These are phyloP conservation scores for Epinephelus lanceolatus DNA, from an alignment of 2,113 vertebrate genomes.

Conservation along the genomic window DNA sequence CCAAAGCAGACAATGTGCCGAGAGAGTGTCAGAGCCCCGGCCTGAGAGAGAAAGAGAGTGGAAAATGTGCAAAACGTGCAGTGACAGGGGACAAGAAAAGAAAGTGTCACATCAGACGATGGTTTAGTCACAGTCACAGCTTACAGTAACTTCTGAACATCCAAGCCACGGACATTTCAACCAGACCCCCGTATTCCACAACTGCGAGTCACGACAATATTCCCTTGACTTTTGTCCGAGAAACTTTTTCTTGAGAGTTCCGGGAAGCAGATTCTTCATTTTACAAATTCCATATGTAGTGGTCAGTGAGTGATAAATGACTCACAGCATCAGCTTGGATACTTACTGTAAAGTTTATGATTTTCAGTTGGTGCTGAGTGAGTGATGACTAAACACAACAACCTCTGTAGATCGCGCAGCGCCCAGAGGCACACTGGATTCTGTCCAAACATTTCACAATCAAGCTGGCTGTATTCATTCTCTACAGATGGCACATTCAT, in stretches of 20 bases:
- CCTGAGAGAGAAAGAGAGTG: conserved; percentile 27
- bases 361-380: conserved; percentile 20
- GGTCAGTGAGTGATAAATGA: background rate
- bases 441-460: conserved; percentile 63
- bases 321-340: conserved; percentile 10
- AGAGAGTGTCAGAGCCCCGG: conserved; percentile 56
- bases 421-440: conserved; percentile 30
- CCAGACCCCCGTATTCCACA: conserved; percentile 46
- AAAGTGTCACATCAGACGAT: conserved; percentile 72
- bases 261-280: background rate
- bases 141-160: conserved; percentile 67
- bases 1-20: conserved; percentile 55
- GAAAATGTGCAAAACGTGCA: conserved; percentile 71
- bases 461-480: conserved; percentile 17
- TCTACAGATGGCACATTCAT: conserved; percentile 32
- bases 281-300: background rate
- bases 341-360: conserved; percentile 6
- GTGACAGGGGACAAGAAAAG: conserved; percentile 68
- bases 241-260: conserved; percentile 47
- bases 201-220: conserved; percentile 70
- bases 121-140: conserved; percentile 76
- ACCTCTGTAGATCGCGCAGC: conserved; percentile 30
- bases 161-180: conserved; percentile 61
- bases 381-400: conserved; percentile 35
- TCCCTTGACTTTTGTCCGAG: conserved; percentile 28